A percentile compares a stretch with the other conserved stretches of the same genome.
Conservation (phyloP, 1,140 invertebrate genomes). For the Trissolcus basalis region DNA sequence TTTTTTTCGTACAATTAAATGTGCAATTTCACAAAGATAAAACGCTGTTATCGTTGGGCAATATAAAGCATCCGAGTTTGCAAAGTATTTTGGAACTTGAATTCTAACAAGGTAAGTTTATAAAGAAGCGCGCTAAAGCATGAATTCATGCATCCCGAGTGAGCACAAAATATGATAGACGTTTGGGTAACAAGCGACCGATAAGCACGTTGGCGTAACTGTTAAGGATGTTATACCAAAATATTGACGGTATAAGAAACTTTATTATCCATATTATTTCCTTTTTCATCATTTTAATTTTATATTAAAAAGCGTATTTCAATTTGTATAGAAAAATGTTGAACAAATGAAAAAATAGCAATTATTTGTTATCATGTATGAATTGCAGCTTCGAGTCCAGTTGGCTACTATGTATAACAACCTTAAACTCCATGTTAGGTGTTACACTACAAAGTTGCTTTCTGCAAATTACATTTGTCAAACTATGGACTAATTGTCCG, state of each 20-base stretch:
- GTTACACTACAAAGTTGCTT: conserved; percentile 70
- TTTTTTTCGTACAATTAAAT: conserved; percentile 25
- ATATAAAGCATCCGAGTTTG: conserved; percentile 29
- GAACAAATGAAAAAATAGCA: no score
- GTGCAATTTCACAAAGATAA: conserved; percentile 15
- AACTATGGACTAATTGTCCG: conserved; percentile 72
- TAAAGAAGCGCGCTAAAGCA: conserved; percentile 30
- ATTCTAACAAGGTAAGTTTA: conserved; percentile 36
- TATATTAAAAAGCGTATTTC: no score
- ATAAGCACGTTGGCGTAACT: conserved; percentile 41
- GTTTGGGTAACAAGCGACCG: conserved; percentile 36
- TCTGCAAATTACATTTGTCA: conserved; percentile 74
- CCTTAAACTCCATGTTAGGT: background rate
- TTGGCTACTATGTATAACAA: no score
- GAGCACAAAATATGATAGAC: conserved; percentile 42
- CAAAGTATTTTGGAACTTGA: conserved; percentile 36
- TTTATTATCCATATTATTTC: background rate
- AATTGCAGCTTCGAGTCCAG: no score
- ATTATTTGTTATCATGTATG: no score
- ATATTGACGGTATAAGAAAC: no score
- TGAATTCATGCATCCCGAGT: conserved; percentile 20
- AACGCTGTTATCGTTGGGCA: conserved; percentile 7
- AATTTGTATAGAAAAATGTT: no score
- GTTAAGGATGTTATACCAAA: conserved; percentile 24
- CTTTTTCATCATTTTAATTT: no score